Conservation (phyloP, 2,113 vertebrate genomes). For the Columbina picui region DNA sequence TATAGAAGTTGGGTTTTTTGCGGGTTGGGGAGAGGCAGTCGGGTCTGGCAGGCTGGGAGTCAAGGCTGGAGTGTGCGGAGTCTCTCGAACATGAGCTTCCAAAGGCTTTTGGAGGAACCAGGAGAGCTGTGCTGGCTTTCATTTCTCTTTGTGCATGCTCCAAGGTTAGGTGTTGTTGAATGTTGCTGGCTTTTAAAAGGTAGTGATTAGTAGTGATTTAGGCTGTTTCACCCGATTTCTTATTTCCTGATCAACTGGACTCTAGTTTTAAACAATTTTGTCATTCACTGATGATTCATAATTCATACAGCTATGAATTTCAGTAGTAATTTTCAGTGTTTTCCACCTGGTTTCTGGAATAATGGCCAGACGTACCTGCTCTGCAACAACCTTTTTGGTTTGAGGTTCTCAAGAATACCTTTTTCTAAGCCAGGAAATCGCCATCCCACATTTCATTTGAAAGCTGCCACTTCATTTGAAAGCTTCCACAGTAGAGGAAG, state of each 20-base stretch:
- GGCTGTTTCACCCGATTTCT: not conserved
- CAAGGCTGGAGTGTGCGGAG: not conserved
- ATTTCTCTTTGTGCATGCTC: not conserved
- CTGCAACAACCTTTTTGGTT: not conserved
- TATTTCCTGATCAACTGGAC: not conserved
- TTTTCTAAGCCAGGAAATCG: not conserved
- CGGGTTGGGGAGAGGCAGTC: not conserved
- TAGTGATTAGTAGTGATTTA: slow-evolving; percentile 11
- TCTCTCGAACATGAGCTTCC: not conserved
- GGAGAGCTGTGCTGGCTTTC: not conserved
- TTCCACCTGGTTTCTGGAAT: not conserved
- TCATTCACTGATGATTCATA: not conserved
- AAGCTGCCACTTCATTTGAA: not conserved
- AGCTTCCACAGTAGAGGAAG: not conserved
- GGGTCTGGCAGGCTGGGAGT: not conserved
- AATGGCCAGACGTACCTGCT: not conserved
- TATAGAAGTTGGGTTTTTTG: not conserved
- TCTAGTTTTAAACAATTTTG: not conserved
- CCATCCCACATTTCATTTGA: not conserved
- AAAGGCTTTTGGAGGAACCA: not conserved
- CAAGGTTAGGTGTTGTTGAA: not conserved
- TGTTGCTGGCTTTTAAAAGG: not conserved
- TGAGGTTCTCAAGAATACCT: not conserved
- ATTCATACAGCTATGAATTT: not conserved
- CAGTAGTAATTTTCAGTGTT: not conserved